Conservation (phyloP, 2,888 invertebrate genomes). For the Chaetogeoica ovagalla region DNA sequence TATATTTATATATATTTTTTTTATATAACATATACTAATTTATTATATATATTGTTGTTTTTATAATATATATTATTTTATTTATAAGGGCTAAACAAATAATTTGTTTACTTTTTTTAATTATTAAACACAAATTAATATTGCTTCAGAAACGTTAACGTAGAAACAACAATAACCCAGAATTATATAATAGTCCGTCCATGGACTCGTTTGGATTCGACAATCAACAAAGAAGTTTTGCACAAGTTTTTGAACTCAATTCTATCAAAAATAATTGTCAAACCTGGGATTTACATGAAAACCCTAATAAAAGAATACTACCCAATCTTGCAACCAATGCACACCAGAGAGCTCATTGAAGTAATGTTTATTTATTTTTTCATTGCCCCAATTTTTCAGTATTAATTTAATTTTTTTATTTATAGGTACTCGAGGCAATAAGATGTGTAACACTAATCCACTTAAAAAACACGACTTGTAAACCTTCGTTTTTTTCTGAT, state of each 20-base stretch:
- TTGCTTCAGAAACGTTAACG: background rate
- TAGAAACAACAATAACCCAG: slow-evolving; percentile 46
- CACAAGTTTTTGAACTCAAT: slow-evolving; percentile 72
- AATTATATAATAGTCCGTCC: slow-evolving; percentile 64
- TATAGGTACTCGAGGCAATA: slow-evolving; percentile 64
- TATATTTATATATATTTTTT: too few relatives aligned
- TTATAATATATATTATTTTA: too few relatives aligned
- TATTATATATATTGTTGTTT: too few relatives aligned
- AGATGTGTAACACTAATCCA: slow-evolving; percentile 63
- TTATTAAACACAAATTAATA: background rate
- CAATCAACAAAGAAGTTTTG: slow-evolving; percentile 69
- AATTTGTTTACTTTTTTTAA: background rate
- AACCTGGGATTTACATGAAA: slow-evolving; percentile 65
- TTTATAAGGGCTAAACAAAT: background rate
- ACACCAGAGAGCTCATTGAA: slow-evolving; percentile 67
- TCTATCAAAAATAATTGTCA: slow-evolving; percentile 68
- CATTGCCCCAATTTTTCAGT: background rate
- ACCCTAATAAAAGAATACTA: slow-evolving; percentile 67
- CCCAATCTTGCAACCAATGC: slow-evolving; percentile 69
- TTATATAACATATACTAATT: too few relatives aligned
- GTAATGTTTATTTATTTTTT: slow-evolving; percentile 59
- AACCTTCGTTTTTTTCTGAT: slow-evolving; percentile 62
- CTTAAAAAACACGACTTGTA: slow-evolving; percentile 58
- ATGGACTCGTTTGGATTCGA: slow-evolving; percentile 77
- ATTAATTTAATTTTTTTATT: slow-evolving; percentile 49